A percentile compares a stretch with the other conserved stretches of the same genome.
Evolutionary conservation across 2,113 vertebrate species (phyloP).

Genomic region (Phalacrocorax carbo): DNA sequence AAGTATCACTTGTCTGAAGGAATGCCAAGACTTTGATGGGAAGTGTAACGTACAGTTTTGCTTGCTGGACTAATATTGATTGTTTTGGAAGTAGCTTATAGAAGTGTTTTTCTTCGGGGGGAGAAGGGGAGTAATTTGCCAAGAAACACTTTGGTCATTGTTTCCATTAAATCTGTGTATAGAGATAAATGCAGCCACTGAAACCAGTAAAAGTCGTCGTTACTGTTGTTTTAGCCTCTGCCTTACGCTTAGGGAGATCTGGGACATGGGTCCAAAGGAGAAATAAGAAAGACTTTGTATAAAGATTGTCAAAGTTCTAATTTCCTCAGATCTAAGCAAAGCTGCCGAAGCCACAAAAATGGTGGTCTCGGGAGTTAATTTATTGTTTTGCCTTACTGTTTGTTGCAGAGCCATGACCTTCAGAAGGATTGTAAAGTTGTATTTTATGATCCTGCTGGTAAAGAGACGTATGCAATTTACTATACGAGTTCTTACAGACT

Average conservation of each 20-base stretch:
- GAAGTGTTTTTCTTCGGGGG: neutral
- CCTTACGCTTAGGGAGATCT: neutral
- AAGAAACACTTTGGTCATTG: constrained; percentile 37
- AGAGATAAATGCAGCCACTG: constrained; percentile 14
- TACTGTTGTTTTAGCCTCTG: neutral
- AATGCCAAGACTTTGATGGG: constrained; percentile 2
- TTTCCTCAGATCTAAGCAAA: constrained; percentile 19
- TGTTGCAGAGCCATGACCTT: constrained; percentile 35
- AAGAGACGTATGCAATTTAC: constrained; percentile 39
- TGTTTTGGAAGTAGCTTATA: constrained; percentile 38
- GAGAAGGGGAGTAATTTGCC: constrained; percentile 9
- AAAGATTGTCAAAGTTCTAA: neutral
- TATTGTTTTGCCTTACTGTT: constrained; percentile 21
- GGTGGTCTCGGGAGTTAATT: neutral
- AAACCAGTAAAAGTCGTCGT: neutral
- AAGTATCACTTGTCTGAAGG: neutral
- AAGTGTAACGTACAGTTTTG: neutral
- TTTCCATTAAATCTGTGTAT: constrained; percentile 26
- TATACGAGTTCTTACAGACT: neutral
- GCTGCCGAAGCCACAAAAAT: neutral
- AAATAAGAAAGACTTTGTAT: neutral
- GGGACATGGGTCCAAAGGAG: constrained; percentile 12
- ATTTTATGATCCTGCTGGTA: constrained; percentile 48
- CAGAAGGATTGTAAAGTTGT: constrained; percentile 38
- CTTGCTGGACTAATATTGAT: constrained; percentile 34